Conservation (phyloP, 2,888 invertebrate species). For the Andrena minutula region DNA sequence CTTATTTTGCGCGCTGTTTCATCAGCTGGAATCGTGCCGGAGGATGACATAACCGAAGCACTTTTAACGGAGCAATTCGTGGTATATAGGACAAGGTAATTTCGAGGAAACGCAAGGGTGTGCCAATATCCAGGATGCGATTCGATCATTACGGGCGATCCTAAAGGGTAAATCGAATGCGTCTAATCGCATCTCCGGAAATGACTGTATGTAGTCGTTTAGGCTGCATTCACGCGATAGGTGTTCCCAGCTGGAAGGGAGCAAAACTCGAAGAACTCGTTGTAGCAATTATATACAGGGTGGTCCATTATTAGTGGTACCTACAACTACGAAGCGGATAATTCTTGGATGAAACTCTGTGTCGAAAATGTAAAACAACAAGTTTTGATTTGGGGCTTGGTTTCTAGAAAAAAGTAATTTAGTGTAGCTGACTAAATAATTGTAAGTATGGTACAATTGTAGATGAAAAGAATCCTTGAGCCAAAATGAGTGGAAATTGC, state of each 20-base stretch:
- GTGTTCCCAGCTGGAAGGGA: not conserved
- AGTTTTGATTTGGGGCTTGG: too few species aligned
- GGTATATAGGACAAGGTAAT: slow-evolving; percentile 54
- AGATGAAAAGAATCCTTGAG: too few species aligned
- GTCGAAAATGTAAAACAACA: too few species aligned
- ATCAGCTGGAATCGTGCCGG: slow-evolving; percentile 32
- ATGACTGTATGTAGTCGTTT: slow-evolving; percentile 4
- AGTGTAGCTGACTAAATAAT: too few species aligned
- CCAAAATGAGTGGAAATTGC: too few species aligned
- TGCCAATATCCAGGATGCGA: slow-evolving; percentile 58
- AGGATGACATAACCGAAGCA: slow-evolving; percentile 56
- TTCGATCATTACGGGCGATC: slow-evolving; percentile 62
- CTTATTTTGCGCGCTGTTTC: slow-evolving; percentile 29
- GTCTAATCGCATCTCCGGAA: slow-evolving; percentile 52
- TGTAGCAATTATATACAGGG: not conserved
- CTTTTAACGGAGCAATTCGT: slow-evolving; percentile 55
- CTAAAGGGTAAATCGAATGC: slow-evolving; percentile 53
- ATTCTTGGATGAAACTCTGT: too few species aligned
- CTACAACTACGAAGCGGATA: too few species aligned
- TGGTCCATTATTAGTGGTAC: too few species aligned
- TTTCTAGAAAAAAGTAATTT: too few species aligned
- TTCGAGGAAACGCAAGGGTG: slow-evolving; percentile 64
- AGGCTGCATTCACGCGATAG: slow-evolving; percentile 17
- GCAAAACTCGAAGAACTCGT: not conserved
- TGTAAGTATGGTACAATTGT: too few species aligned